A percentile compares a stretch with the other conserved stretches of the same genome.
Conservation (phyloP, 2,888 invertebrate species). For the Teleiodes luculella region DNA sequence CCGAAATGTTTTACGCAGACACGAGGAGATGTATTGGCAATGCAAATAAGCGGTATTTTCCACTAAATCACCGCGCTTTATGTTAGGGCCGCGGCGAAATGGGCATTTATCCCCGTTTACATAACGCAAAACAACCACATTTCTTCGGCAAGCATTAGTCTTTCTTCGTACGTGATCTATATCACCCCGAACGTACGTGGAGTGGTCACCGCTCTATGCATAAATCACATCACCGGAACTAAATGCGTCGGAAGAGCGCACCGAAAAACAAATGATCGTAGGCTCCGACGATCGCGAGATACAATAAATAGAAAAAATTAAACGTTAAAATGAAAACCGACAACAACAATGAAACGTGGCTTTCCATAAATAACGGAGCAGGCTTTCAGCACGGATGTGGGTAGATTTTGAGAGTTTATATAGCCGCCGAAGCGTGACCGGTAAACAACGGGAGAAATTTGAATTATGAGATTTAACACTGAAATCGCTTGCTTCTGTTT, state of each 20-base stretch:
- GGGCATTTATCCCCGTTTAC: conserved; percentile 49
- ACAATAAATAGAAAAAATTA: conserved; percentile 65
- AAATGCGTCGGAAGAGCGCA: conserved; percentile 51
- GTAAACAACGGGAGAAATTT: conserved; percentile 66
- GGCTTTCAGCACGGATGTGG: conserved; percentile 72
- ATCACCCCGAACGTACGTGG: conserved; percentile 35
- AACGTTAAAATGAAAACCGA: conserved; percentile 69
- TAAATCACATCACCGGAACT: conserved; percentile 59
- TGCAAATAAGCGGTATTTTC: conserved; percentile 67
- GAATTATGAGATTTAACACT: conserved; percentile 71
- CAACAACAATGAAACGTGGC: conserved; percentile 73
- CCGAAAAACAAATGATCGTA: conserved; percentile 65
- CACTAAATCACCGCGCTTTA: conserved; percentile 57
- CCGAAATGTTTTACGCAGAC: conserved; percentile 53
- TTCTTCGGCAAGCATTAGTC: conserved; percentile 49
- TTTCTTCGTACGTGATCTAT: conserved; percentile 44
- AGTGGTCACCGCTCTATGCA: conserved; percentile 35
- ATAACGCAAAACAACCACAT: conserved; percentile 51
- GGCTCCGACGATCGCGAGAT: conserved; percentile 50
- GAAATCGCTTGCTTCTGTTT: conserved; percentile 60
- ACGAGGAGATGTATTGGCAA: conserved; percentile 55
- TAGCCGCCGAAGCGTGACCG: conserved; percentile 56
- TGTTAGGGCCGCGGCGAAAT: conserved; percentile 44
- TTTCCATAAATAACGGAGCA: conserved; percentile 73
- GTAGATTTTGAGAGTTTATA: conserved; percentile 73